Evolutionary conservation across 2,113 vertebrate species (phyloP).

Genomic region (Cyphomyrus plagiostoma): DNA sequence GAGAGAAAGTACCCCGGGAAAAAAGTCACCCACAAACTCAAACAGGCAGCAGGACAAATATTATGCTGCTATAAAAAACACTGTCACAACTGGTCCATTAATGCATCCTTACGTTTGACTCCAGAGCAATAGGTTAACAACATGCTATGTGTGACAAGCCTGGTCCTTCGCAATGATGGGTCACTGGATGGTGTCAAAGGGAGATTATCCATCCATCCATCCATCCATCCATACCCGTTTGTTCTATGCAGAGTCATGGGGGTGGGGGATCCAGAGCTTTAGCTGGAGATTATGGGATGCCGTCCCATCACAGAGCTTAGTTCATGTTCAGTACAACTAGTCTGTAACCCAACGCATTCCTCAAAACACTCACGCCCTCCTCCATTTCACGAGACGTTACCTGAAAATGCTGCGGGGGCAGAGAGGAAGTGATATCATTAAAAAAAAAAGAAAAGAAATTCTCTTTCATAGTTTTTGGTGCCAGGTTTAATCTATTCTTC

Average conservation of each 20-base stretch:
- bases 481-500: not conserved
- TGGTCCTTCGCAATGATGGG: not conserved
- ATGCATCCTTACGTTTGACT: not conserved
- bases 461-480: not conserved
- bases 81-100: not conserved
- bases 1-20: not conserved
- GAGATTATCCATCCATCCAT: not conserved
- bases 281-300: not conserved
- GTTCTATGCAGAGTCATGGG: not conserved
- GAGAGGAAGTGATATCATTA: not conserved
- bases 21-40: not conserved
- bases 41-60: not conserved
- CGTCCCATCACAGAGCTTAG: not conserved
- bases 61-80: not conserved
- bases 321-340: not conserved
- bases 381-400: not conserved
- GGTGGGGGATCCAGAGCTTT: not conserved
- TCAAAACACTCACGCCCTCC: not conserved
- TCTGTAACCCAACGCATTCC: not conserved
- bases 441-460: not conserved
- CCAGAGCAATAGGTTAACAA: not conserved
- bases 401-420: not conserved
- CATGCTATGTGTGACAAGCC: not conserved
- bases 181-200: not conserved
- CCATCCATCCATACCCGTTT: not conserved